Percentiles rank a stretch among this genome's conserved stretches.
phyloP scores from a whole-genome alignment of 2,113 vertebrate genomes.

The Noctilio leporinus region DNA sequence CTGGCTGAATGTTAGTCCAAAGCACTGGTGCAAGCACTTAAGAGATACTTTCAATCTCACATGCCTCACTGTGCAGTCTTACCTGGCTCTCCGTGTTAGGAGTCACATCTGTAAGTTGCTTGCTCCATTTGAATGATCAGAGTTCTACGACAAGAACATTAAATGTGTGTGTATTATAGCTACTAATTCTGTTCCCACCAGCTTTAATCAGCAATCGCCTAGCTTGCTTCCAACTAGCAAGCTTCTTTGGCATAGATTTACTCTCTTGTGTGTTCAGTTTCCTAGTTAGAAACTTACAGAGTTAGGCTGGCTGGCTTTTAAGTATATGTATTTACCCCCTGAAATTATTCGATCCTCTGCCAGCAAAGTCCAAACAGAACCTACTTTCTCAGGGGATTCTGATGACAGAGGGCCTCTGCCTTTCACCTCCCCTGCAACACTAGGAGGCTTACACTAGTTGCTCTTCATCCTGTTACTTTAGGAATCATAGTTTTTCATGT shows the following conservation, averaged over 20 bases:
- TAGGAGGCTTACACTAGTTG: not conserved
- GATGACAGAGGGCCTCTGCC: not conserved
- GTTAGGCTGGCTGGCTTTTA: not conserved
- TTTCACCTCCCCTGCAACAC: constrained; percentile 32
- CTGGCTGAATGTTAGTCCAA: not conserved
- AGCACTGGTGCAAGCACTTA: not conserved
- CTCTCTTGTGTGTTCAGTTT: not conserved
- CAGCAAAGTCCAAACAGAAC: not conserved
- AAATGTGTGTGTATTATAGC: not conserved
- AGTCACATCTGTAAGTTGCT: not conserved
- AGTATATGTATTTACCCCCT: not conserved
- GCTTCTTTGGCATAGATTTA: not conserved
- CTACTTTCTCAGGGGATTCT: not conserved
- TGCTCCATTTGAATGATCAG: not conserved
- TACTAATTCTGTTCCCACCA: not conserved
- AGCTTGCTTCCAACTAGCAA: not conserved
- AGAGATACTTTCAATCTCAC: not conserved
- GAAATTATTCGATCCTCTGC: constrained; percentile 35
- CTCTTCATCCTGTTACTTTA: constrained; percentile 19
- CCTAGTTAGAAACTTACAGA: not conserved
- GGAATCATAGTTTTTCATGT: constrained; percentile 34
- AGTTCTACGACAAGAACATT: not conserved
- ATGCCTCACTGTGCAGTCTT: not conserved
- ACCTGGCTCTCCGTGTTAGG: not conserved
- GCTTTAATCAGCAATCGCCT: not conserved